A percentile compares a stretch with the other conserved stretches of the same genome.
Evolutionary conservation across 2,797 vertebrate genomes (phyloP).

Genomic region (Chelon auratus): DNA sequence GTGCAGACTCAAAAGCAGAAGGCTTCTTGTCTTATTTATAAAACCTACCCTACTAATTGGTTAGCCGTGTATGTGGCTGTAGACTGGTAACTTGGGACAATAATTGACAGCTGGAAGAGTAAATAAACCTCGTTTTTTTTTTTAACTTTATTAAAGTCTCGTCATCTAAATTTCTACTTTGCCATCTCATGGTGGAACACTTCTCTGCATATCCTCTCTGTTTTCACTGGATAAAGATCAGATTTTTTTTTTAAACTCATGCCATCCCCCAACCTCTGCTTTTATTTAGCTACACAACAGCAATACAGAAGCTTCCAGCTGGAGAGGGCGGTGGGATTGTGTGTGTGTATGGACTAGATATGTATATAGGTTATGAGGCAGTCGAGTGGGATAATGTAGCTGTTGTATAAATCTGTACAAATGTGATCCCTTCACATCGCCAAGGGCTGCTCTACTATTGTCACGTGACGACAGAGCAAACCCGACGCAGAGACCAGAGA

Average conservation of each 20-base stretch:
- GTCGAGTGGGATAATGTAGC: slow-evolving; percentile 52
- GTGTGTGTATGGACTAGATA: slow-evolving; percentile 11
- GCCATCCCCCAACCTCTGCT: slow-evolving; percentile 16
- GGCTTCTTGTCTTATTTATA: no score
- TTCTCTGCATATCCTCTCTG: neutral
- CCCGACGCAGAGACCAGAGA: slow-evolving; percentile 2
- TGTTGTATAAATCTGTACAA: slow-evolving; percentile 47
- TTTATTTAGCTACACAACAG: slow-evolving; percentile 46
- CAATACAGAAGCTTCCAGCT: slow-evolving; percentile 36
- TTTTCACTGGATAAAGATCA: neutral
- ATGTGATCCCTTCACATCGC: slow-evolving; percentile 34
- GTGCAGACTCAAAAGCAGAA: no score
- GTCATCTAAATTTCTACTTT: neutral
- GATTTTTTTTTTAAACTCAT: neutral
- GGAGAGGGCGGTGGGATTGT: neutral
- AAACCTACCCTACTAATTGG: no score
- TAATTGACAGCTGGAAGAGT: no score
- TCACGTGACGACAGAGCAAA: slow-evolving; percentile 26
- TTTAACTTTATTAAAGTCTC: no score
- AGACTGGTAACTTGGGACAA: no score
- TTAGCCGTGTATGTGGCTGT: no score
- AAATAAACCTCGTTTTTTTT: no score
- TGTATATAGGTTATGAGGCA: slow-evolving; percentile 45
- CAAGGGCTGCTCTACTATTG: slow-evolving; percentile 35
- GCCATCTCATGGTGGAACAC: neutral